phyloP scores from a whole-genome alignment of 2,113 vertebrate genomes.

The Psilopogon haemacephalus region DNA sequence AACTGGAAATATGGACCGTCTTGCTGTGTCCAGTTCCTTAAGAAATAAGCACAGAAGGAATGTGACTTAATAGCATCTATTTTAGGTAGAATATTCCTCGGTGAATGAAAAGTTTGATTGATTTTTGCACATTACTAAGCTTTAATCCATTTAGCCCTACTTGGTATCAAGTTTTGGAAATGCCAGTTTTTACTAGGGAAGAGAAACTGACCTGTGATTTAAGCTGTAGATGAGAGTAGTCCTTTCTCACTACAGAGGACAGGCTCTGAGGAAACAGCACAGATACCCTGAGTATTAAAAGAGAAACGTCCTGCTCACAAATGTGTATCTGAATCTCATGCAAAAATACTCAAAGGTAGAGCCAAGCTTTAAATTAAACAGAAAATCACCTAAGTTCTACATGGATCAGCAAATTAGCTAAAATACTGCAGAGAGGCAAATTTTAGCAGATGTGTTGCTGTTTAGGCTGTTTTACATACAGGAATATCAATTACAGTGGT shows the following conservation, averaged over 20 bases:
- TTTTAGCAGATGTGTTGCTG: not conserved
- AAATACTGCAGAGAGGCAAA: not conserved
- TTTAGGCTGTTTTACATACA: not conserved
- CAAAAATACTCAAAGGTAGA: not conserved
- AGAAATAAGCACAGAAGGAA: not conserved
- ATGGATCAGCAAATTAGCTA: not conserved
- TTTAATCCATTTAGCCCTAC: not conserved
- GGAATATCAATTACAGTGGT: not conserved
- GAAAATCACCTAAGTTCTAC: not conserved
- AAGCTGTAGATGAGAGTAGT: not conserved
- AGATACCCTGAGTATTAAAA: not conserved
- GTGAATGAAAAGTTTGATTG: not conserved
- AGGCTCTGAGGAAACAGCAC: not conserved
- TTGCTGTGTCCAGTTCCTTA: not conserved
- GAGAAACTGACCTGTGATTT: not conserved
- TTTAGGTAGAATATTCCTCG: not conserved
- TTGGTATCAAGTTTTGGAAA: not conserved
- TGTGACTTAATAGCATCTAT: not conserved
- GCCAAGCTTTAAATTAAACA: not conserved
- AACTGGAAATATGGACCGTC: not conserved
- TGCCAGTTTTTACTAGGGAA: not conserved
- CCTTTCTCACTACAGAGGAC: not conserved
- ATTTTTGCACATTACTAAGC: not conserved
- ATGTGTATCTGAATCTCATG: not conserved
- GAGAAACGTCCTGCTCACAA: not conserved